phyloP scores from a whole-genome alignment of 2,888 invertebrate genomes.

The Phasia obesa region DNA sequence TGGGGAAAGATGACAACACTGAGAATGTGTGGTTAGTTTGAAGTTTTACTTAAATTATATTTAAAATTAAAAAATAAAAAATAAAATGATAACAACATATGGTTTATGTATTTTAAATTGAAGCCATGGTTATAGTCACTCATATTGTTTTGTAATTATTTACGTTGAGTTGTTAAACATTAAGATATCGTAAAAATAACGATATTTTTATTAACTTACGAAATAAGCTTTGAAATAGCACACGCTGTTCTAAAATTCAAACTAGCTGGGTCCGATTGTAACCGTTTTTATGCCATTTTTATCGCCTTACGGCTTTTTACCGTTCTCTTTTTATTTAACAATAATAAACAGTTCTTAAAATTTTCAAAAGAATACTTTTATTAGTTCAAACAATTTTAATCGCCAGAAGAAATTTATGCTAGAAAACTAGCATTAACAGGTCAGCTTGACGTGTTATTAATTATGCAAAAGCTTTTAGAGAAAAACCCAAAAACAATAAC shows the following conservation, averaged over 20 bases:
- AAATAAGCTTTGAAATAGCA: constrained; percentile 15
- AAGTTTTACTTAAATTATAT: constrained; percentile 24
- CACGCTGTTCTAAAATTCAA: no score
- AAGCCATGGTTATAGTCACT: constrained; percentile 14
- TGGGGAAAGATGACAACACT: constrained; percentile 2
- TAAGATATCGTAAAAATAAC: constrained; percentile 52
- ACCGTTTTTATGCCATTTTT: background rate
- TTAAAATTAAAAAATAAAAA: no score
- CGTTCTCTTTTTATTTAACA: no score
- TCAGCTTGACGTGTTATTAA: no score
- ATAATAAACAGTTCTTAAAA: no score
- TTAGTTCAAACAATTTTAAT: no score
- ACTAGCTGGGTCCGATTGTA: no score
- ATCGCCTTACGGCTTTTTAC: background rate
- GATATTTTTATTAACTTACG: constrained; percentile 13
- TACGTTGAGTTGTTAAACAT: constrained; percentile 24
- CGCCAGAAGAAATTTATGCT: no score
- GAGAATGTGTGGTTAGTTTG: constrained; percentile 14
- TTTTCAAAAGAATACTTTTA: no score
- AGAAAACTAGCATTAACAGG: no score
- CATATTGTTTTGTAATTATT: constrained; percentile 46
- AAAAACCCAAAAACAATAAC: no score
- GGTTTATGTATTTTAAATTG: constrained; percentile 33
- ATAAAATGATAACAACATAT: constrained; percentile 59
- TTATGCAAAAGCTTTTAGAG: no score